Base-by-base conservation (phyloP, 2,888 invertebrate genomes). In the Cancer borealis region DNA sequence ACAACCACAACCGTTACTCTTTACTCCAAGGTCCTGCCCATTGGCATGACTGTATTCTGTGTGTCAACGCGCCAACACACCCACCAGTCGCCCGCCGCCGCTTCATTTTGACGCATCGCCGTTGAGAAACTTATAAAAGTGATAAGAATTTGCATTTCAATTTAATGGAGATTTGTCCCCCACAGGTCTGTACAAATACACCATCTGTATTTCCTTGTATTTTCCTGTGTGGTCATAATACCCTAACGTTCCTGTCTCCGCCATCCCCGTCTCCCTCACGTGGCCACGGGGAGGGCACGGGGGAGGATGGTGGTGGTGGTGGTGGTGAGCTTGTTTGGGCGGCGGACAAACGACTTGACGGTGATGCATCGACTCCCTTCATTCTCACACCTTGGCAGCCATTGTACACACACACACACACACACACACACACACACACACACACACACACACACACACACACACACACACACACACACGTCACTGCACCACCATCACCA, bases 381-480 rank as follows among this genome's bases (percentile, higher is more conserved):
- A 79, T 79, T 14, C 79, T 30, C 30, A 79, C 79, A 79, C 79
- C 79, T 26, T 79, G 79, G 79, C 79, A 66, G 17, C 66, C 66
- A 66, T n/a, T 66, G 66, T 66, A 66, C 66, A 66, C 66, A 79
- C 79, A 79, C 79, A 79, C 79, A 26, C 79, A 79, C 79, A 79
- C 30, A 30, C 79, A 30, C 79, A 8, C 10, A 10, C 30, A 6
- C 66, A n/a, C 66, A 54, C 54, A 54, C 54, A 73, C 73, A 73
- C 73, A 73, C 73, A 73, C 73, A 73, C 73, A 73, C 73, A 73
- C 73, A 73, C 73, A 73, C 73, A 73, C 73, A 73, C 73, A 73
- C 73, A 73, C 73, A 73, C 73, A 73, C 73, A 73, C 73, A 73
- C 73, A 73, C 73, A 73, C 73, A 73, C 73, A 30, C 79, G 30